These are phyloP conservation scores for Rhingia rostrata DNA, from an alignment of 2,888 invertebrate genomes.

Conservation along the genomic window DNA sequence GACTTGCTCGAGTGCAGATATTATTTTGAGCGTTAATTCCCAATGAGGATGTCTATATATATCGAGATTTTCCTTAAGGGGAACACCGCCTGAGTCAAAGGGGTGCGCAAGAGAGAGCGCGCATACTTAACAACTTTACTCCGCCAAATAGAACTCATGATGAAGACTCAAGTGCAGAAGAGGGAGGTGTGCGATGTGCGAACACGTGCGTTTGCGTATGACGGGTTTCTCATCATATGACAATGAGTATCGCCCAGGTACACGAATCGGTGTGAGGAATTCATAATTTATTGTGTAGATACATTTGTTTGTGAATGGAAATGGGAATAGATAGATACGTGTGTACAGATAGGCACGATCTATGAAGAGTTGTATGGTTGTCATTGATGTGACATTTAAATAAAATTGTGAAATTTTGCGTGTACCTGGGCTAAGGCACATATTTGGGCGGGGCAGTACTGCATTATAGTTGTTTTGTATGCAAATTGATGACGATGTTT, in stretches of 20 bases:
- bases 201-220: conserved; percentile 64
- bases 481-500: conserved; percentile 56
- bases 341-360: neutral
- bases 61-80: conserved; percentile 51
- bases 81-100: conserved; percentile 31
- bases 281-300: conserved; percentile 46
- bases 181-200: conserved; percentile 57
- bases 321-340: conserved; percentile 1
- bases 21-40: conserved; percentile 61
- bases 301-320: conserved; percentile 35
- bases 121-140: conserved; percentile 34
- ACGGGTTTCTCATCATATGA: conserved; percentile 47
- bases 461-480: conserved; percentile 56
- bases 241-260: conserved; percentile 43
- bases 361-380: conserved; percentile 33
- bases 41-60: conserved; percentile 68
- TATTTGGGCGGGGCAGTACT: conserved; percentile 31
- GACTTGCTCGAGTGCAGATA: conserved; percentile 57
- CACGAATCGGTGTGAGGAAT: conserved; percentile 43
- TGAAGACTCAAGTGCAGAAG: conserved; percentile 20
- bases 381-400: conserved; percentile 50
- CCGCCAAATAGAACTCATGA: conserved; percentile 2
- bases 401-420: conserved; percentile 39
- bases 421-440: conserved; percentile 38
- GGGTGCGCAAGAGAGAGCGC: conserved; percentile 27